Conservation (phyloP, 2,113 vertebrate species). For the Phyllostomus discolor region DNA sequence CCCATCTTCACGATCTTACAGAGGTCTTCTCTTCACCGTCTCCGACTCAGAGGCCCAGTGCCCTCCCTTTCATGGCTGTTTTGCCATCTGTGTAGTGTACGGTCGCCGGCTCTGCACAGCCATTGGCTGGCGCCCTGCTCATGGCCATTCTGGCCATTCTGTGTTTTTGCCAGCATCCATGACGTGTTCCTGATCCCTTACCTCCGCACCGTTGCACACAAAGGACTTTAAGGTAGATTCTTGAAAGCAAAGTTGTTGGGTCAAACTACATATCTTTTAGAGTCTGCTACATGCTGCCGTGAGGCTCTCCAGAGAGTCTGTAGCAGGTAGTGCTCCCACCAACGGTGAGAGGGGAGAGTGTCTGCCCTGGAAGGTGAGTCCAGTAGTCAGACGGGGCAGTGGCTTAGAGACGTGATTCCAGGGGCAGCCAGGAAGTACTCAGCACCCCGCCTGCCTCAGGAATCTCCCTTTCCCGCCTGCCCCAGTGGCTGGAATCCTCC, state of each 20-base stretch:
- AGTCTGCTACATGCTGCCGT: not conserved
- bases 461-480: not conserved
- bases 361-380: not conserved
- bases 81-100: accelerated
- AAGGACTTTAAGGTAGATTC: not conserved
- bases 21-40: not conserved
- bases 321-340: not conserved
- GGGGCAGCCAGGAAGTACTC: not conserved
- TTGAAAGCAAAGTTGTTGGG: not conserved
- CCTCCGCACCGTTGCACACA: not conserved
- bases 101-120: accelerated
- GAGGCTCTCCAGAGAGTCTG: not conserved
- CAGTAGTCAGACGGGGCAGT: not conserved
- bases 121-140: not conserved
- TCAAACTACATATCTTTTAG: not conserved
- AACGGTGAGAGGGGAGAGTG: not conserved
- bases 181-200: not conserved
- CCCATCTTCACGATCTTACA: too few species aligned
- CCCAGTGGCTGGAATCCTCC: not conserved
- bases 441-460: too few species aligned
- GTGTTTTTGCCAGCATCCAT: not conserved
- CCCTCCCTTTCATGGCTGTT: not conserved
- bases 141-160: not conserved
- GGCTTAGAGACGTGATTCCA: not conserved
- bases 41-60: not conserved